These are phyloP conservation scores for Cyanistes caeruleus DNA, from an alignment of 2,113 vertebrate species.

Conservation along the genomic window DNA sequence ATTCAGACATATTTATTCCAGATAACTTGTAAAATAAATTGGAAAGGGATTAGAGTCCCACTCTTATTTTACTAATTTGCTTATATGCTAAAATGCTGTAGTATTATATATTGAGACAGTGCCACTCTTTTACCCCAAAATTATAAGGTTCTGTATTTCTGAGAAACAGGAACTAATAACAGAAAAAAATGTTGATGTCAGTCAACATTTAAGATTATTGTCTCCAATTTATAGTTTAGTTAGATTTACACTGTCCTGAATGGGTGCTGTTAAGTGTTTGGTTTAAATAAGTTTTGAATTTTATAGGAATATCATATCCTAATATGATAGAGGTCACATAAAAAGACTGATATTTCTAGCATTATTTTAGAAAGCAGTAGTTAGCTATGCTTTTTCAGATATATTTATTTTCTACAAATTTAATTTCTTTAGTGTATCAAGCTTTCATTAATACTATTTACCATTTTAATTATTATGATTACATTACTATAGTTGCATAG, in stretches of 20 bases:
- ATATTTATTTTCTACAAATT: background rate
- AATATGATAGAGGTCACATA: background rate
- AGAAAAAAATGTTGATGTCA: background rate
- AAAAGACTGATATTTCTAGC: background rate
- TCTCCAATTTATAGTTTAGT: background rate
- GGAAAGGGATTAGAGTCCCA: background rate
- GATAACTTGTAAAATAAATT: background rate
- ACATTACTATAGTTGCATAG: background rate
- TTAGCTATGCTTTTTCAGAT: background rate
- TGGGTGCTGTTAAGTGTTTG: background rate
- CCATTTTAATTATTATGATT: background rate
- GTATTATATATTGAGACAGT: background rate
- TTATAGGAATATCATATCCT: background rate
- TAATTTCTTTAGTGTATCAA: background rate
- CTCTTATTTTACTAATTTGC: background rate
- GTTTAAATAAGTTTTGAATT: background rate
- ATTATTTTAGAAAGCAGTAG: background rate
- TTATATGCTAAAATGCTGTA: background rate
- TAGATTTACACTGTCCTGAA: background rate
- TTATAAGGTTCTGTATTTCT: background rate
- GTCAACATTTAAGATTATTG: background rate
- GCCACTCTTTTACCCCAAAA: background rate
- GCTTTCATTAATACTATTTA: background rate
- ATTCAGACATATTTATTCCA: background rate
- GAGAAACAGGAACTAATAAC: background rate